Base-by-base conservation (phyloP, 2,797 vertebrate species). In the Onychomys leucogaster region DNA sequence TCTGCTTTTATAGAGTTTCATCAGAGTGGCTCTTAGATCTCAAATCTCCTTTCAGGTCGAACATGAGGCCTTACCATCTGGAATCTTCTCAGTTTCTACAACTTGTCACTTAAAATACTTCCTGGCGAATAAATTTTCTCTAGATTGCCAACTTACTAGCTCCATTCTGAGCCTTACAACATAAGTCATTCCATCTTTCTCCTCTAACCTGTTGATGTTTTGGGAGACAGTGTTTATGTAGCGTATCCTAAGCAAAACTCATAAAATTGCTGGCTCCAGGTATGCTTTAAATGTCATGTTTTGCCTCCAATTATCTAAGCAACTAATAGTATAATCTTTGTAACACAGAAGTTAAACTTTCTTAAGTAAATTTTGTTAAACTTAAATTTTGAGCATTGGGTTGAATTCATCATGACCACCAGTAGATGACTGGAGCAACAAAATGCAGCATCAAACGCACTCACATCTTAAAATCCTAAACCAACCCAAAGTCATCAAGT, bases 221-320 rank as follows among this genome's bases (percentile, higher is more conserved):
- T 27, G 2, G 7, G 43, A 76, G 29, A 12, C 84, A 85, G 55
- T 34, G 46, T 49, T 84, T 84, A 77, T 37, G 59, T 25, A 59
- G 19, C 82, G 90, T 57, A 57, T 52, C 14, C 37, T 88, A 94
- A 78, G 89, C 34, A 86, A 97, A 94, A 88, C 16, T 89, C 6
- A 85, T 21, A 89, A 65, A 93, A 84, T 76, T 16, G 11, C 37
- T 90, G 65, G 11, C 55, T n/a, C 9, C 46, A 81, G n/a, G 21
- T 76, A 85, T 61, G 49, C 57, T 23, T 84, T 49, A 88, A 23
- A 95, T 61, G 87, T 78, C 41, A 65, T 32, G n/a, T 55, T 34
- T 88, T 81, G 82, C 37, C 81, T 80, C 83, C 61, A 91, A 85
- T 93, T 77, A 90, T 94, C 95, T 84, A 94, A 95, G 59, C 13